These are phyloP conservation scores for Rhinogobius similis DNA, from an alignment of 2,113 vertebrate genomes.

Conservation along the genomic window DNA sequence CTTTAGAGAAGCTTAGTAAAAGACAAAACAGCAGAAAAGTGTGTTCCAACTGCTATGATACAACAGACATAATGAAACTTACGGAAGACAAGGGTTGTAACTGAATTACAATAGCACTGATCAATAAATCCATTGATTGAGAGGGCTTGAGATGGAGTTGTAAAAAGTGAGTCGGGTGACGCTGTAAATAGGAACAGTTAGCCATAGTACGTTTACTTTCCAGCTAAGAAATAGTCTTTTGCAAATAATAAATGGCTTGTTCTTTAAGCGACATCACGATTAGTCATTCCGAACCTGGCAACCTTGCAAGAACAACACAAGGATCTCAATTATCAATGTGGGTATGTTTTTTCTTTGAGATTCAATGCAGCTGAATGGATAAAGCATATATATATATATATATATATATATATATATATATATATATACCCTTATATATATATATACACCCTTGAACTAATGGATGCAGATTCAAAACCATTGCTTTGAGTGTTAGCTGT, in stretches of 20 bases:
- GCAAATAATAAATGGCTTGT: background rate
- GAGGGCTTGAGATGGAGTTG: background rate
- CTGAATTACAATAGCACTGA: background rate
- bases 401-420: too few species aligned
- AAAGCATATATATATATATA: too few species aligned
- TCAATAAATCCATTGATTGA: constrained; percentile 4
- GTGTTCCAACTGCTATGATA: background rate
- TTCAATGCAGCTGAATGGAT: background rate
- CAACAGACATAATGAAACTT: background rate
- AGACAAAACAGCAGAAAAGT: background rate
- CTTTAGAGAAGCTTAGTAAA: background rate
- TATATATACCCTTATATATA: too few species aligned
- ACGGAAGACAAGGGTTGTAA: background rate
- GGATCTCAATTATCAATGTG: background rate
- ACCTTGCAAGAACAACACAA: background rate
- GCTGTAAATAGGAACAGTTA: background rate
- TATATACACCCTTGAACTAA: background rate
- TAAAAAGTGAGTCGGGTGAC: background rate
- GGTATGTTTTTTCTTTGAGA: background rate
- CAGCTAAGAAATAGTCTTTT: too few species aligned
- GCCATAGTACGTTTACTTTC: too few species aligned
- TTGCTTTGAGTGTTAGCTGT: background rate
- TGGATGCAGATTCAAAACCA: background rate
- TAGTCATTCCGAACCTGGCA: background rate
- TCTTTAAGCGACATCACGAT: background rate